These are phyloP conservation scores for Scolopax bukidnonensis DNA, from an alignment of 2,797 vertebrate genomes.

Conservation along the genomic window DNA sequence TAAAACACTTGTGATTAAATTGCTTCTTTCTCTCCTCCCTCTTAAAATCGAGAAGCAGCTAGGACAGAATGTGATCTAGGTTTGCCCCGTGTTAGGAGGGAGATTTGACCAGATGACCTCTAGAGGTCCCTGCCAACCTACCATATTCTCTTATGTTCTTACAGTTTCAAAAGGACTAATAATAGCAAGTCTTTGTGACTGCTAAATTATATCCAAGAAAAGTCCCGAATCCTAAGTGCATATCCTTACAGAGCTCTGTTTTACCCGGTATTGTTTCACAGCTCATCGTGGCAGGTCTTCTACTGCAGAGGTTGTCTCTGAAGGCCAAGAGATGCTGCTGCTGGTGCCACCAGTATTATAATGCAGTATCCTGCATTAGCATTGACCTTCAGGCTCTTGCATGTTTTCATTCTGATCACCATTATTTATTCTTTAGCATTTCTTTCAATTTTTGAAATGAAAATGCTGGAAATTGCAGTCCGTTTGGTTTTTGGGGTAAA, in stretches of 20 bases:
- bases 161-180: not conserved
- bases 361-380: not conserved
- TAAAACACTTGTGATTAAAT: not conserved
- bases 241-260: not conserved
- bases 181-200: not conserved
- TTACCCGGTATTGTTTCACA: not conserved
- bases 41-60: not conserved
- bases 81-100: not conserved
- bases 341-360: not conserved
- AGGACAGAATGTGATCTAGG: not conserved
- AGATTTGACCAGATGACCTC: not conserved
- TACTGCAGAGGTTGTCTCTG: fast-evolving
- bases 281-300: not conserved
- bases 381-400: not conserved
- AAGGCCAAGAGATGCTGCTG: not conserved
- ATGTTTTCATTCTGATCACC: not conserved
- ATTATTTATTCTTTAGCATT: not conserved
- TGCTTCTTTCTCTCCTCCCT: not conserved
- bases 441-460: not conserved
- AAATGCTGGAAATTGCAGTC: not conserved
- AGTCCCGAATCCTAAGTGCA: not conserved
- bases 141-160: not conserved
- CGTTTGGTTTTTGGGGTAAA: not conserved
- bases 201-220: not conserved
- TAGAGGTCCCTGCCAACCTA: not conserved